Evolutionary conservation across 30 jellyfish, hydroid and myxozoan species (phyloP).

Genomic region (Pelagia noctiluca): DNA sequence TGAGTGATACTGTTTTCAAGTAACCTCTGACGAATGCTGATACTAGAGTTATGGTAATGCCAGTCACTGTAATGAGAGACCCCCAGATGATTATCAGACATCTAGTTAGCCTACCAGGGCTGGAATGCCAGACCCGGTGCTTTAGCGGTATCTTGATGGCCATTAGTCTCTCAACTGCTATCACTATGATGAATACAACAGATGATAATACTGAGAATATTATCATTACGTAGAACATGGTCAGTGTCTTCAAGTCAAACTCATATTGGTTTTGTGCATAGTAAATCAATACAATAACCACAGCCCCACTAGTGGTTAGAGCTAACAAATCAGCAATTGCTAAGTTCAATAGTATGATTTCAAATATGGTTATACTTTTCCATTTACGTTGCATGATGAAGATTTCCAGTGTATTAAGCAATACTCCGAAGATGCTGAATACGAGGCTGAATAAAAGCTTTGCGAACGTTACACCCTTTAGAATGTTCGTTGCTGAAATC

Average conservation of each 20-base stretch:
- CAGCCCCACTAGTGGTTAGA: neutral
- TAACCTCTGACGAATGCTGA: no score
- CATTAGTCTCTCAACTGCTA: constrained; percentile 36
- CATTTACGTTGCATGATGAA: neutral
- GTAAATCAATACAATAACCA: neutral
- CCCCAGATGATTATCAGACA: no score
- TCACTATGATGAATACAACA: neutral
- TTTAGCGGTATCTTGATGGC: constrained; percentile 44
- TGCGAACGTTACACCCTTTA: no score
- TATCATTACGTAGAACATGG: neutral
- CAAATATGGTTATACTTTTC: constrained; percentile 31
- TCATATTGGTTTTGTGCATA: no score
- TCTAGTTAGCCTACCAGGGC: no score
- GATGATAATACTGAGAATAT: constrained; percentile 7
- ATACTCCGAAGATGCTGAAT: neutral
- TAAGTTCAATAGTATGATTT: constrained; percentile 43
- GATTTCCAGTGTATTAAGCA: constrained; percentile 30
- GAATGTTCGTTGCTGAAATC: no score
- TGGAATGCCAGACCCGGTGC: constrained; percentile 32
- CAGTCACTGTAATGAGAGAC: no score
- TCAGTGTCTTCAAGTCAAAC: neutral
- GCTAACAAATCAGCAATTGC: constrained; percentile 49
- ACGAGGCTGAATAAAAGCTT: no score
- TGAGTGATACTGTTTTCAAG: no score
- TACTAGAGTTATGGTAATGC: no score